Conservation (phyloP, 2,113 vertebrate genomes). For the Campylorhamphus procurvoides region DNA sequence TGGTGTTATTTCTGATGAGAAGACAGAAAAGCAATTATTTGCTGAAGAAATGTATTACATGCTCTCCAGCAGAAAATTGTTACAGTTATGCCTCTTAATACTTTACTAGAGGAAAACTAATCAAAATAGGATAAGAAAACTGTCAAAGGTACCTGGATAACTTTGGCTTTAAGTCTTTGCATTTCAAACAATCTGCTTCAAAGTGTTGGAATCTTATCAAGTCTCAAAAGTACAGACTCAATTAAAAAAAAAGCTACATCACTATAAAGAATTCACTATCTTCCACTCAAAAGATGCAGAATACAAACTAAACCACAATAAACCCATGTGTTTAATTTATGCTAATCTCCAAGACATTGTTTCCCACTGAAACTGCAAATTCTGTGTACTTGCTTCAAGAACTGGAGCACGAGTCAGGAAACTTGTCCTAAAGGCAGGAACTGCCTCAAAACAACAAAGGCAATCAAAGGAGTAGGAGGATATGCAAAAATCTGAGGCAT, state of each 20-base stretch:
- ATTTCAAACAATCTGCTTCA: constrained; percentile 33
- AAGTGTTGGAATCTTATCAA: neutral
- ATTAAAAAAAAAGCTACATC: neutral
- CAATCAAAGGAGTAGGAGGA: neutral
- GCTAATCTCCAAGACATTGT: neutral
- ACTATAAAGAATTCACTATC: neutral
- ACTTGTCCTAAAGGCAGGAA: neutral
- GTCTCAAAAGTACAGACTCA: constrained; percentile 27
- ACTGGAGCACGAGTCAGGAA: neutral
- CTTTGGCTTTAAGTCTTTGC: neutral
- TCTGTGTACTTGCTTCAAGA: neutral
- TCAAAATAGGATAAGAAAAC: neutral
- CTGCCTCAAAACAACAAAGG: neutral
- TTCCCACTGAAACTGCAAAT: neutral
- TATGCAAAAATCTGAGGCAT: neutral
- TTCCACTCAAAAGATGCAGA: neutral
- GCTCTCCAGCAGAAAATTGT: neutral
- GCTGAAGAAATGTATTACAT: neutral
- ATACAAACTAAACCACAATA: neutral
- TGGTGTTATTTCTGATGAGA: neutral
- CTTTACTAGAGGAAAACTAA: neutral
- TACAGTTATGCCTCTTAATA: neutral
- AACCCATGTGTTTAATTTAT: neutral
- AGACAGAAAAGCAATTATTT: neutral
- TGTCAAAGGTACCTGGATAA: neutral